A percentile compares a stretch with the other conserved stretches of the same genome.
These are phyloP conservation scores for Oegoconia quadripuncta DNA, from an alignment of 2,888 invertebrate genomes.

Conservation along the genomic window DNA sequence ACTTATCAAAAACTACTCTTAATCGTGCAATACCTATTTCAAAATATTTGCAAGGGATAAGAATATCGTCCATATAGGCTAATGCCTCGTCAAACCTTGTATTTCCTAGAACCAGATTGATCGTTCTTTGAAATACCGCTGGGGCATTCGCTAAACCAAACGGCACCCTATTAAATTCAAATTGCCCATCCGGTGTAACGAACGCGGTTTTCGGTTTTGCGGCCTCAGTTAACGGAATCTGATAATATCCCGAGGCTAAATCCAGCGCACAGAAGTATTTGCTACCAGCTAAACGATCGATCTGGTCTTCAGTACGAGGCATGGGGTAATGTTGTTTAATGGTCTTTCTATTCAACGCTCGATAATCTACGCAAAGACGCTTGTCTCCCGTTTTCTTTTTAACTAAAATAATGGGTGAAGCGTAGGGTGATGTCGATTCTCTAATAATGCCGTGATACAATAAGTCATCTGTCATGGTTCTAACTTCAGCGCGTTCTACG, in stretches of 20 bases:
- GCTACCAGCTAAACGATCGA: slow-evolving; percentile 9
- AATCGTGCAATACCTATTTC: slow-evolving; percentile 12
- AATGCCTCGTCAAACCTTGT: slow-evolving; percentile 15
- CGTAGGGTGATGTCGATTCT: slow-evolving; percentile 24
- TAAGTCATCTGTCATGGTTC: slow-evolving; percentile 21
- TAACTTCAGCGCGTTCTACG: slow-evolving; percentile 14
- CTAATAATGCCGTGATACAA: slow-evolving; percentile 17
- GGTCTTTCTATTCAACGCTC: slow-evolving; percentile 19
- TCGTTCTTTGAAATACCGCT: slow-evolving; percentile 37
- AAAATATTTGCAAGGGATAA: slow-evolving; percentile 12
- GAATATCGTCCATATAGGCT: slow-evolving; percentile 20
- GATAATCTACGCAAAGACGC: slow-evolving; percentile 23
- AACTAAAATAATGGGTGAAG: slow-evolving; percentile 24
- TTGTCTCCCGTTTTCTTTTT: slow-evolving; percentile 23
- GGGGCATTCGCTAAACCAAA: slow-evolving; percentile 47
- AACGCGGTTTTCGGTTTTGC: slow-evolving; percentile 37
- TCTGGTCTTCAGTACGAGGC: slow-evolving; percentile 5
- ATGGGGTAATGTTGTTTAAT: slow-evolving; percentile 21
- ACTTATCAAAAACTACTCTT: background rate
- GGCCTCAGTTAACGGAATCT: no score
- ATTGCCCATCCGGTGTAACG: slow-evolving; percentile 42
- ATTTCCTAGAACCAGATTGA: slow-evolving; percentile 27
- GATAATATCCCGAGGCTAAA: slow-evolving; percentile 22
- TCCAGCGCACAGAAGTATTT: slow-evolving; percentile 16
- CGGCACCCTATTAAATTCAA: slow-evolving; percentile 40